Conservation (phyloP, 2,113 vertebrate genomes). For the Siphamia tubifer region DNA sequence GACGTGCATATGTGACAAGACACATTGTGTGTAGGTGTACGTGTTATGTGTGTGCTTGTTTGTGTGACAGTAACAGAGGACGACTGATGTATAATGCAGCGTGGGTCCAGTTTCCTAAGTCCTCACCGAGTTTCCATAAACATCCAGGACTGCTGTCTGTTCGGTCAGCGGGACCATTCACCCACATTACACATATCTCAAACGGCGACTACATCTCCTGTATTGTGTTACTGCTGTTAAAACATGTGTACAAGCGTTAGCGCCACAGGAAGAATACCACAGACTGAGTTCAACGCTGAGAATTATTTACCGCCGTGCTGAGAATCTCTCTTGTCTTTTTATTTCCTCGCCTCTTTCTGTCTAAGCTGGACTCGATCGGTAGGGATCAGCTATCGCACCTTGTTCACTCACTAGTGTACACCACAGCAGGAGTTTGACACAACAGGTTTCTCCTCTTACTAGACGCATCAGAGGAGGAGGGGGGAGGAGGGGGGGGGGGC, state of each 20-base stretch:
- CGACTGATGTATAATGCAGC: slow-evolving; percentile 70
- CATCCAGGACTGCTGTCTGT: slow-evolving; percentile 47
- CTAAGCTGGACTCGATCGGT: not conserved
- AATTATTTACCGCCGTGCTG: not conserved
- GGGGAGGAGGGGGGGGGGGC: too few species aligned
- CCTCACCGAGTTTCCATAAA: slow-evolving; percentile 75
- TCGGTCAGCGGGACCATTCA: not conserved
- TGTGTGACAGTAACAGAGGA: slow-evolving; percentile 27
- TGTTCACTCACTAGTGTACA: not conserved
- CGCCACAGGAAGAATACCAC: not conserved
- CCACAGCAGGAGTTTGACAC: not conserved
- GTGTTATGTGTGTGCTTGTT: not conserved
- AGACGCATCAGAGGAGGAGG: not conserved
- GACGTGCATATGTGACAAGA: not conserved
- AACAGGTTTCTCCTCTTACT: not conserved
- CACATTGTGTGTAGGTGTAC: not conserved
- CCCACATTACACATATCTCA: not conserved
- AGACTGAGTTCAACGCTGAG: not conserved
- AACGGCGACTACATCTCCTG: not conserved
- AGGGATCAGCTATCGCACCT: not conserved
- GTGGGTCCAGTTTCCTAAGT: slow-evolving; percentile 66
- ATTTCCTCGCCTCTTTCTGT: not conserved
- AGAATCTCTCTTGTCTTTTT: not conserved
- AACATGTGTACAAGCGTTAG: slow-evolving; percentile 1
- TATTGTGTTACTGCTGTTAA: not conserved